phyloP scores from a whole-genome alignment of 2,888 invertebrate genomes.

The Protodeltote pygarga region DNA sequence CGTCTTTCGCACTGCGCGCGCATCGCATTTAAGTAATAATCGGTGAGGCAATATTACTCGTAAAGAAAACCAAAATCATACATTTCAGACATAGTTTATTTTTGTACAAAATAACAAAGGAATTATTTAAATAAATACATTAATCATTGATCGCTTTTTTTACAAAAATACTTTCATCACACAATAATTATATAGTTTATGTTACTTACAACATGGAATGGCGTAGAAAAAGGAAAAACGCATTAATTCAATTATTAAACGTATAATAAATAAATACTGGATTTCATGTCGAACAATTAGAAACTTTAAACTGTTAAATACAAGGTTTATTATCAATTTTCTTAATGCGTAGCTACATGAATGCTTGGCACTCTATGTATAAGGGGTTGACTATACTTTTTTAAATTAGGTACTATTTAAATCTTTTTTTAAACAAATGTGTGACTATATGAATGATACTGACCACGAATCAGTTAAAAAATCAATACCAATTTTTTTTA shows the following conservation, averaged over 20 bases:
- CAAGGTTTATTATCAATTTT: too few species aligned
- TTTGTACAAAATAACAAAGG: slow-evolving; percentile 55
- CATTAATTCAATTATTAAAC: neutral
- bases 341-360: too few species aligned
- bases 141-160: slow-evolving; percentile 32
- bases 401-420: too few species aligned
- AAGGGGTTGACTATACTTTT: too few species aligned
- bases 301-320: slow-evolving; percentile 1
- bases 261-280: neutral
- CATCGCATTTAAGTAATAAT: neutral
- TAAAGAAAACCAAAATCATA: slow-evolving; percentile 9
- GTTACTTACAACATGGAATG: slow-evolving; percentile 45
- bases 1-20: too few species aligned
- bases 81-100: slow-evolving; percentile 48
- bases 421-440: too few species aligned
- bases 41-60: neutral
- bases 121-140: slow-evolving; percentile 40
- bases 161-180: slow-evolving; percentile 50
- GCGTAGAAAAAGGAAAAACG: slow-evolving; percentile 11
- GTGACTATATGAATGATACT: too few species aligned
- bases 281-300: neutral
- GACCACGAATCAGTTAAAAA: too few species aligned
- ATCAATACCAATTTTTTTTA: too few species aligned
- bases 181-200: slow-evolving; percentile 2
- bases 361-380: too few species aligned